Evolutionary conservation across 2,888 invertebrate genomes (phyloP), one percentile per base, ranked within the genome.

Genomic region (Eustalomyia histrio): DNA sequence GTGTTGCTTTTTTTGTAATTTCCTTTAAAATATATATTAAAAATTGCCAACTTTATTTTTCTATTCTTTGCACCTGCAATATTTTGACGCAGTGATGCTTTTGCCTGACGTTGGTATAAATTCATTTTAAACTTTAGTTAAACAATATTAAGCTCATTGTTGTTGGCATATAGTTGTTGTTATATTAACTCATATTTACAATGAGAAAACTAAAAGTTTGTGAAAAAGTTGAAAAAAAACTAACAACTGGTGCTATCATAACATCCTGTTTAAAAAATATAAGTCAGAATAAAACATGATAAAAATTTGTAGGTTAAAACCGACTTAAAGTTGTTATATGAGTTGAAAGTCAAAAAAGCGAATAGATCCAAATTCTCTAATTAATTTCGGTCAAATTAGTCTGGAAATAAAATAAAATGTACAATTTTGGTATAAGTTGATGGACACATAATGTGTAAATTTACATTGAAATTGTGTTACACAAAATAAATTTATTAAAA

Each of bases 61-160:
- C 50, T 10, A 47, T n/a, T n/a, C 57, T 52, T 67, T 72, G 47
- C 72, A 80, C 73, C 80, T 80, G 80, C 72, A 76, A 43, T 64
- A 58, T 76, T 29, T 80, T 80, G 76, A 80, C 63, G 80, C 80
- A 76, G 80, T 73, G 76, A 73, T 80, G 80, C 55, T 57, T 67
- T 72, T 21, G 47, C 60, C 64, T 61, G 52, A 57, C 21, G 16
- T 58, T 80, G 67, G 67, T 61, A 55, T 18, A 35, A 76, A 80
- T 68, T 76, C 76, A 76, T 73, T 78, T 78, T n/a, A 57, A 69
- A 69, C 80, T 73, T 80, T 76, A 53, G 80, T 81, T 78, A 74
- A 81, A 65, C 76, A 81, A 78, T 81, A 78, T 81, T 78, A 78
- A 81, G 78, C 74, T 81, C 60, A 74, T 81, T 78, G 76, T 78